These are phyloP conservation scores for Eupeodes latifasciatus DNA, from an alignment of 2,888 invertebrate genomes.

Conservation along the genomic window DNA sequence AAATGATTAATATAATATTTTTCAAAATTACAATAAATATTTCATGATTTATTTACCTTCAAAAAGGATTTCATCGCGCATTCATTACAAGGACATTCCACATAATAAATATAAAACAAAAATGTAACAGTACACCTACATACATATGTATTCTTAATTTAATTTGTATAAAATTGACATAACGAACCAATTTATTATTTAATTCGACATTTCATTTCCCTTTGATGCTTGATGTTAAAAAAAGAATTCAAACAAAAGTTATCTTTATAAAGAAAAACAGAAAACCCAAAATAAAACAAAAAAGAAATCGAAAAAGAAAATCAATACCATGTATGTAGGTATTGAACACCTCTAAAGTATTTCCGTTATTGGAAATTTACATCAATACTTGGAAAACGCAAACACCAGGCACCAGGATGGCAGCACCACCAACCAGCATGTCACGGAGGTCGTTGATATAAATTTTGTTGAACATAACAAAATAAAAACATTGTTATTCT, in stretches of 20 bases:
- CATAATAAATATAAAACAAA: too few species aligned
- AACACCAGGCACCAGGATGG: background rate
- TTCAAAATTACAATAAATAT: background rate
- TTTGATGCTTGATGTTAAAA: background rate
- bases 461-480: background rate
- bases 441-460: conserved; percentile 4
- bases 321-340: background rate
- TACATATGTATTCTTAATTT: background rate
- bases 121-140: too few species aligned
- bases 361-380: background rate
- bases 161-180: conserved; percentile 16
- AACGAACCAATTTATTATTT: conserved; percentile 11
- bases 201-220: background rate
- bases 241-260: background rate
- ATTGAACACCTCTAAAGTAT: conserved; percentile 17
- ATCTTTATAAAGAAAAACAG: background rate
- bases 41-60: background rate
- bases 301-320: background rate
- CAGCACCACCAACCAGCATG: background rate
- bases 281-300: background rate
- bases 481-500: background rate
- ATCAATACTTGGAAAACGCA: conserved; percentile 1
- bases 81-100: too few species aligned
- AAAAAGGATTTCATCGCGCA: background rate
- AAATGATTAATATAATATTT: too few species aligned